Base-by-base conservation (phyloP, 2,113 vertebrate genomes). In the Chauna torquata region DNA sequence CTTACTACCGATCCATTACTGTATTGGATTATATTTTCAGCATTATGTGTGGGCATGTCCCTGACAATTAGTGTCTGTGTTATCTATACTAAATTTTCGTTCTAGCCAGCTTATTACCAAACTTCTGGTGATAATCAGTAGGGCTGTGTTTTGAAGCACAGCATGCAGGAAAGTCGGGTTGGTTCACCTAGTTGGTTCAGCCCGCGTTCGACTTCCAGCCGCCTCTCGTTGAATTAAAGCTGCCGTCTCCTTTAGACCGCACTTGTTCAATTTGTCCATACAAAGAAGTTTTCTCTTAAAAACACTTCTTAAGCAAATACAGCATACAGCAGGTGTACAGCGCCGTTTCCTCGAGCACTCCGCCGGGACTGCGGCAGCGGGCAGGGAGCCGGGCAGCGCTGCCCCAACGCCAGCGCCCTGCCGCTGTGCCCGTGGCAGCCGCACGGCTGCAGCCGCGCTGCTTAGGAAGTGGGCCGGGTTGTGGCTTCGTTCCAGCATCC, bases 371-470 rank as follows among this genome's bases (percentile, higher is more conserved):
- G 17, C 28, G 8, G 38, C 62, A 40, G 11, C 8, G 12, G 25
- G 38, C 27, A 20, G 38, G 27, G 62, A 12, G 22, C 34, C 57
- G 28, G 34, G 32, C 57, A n/a, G 19, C 30, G 34, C 57, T n/a
- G 57, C 20, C 19, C 57, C 20, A 59, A 19, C n/a, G 57, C 34
- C 57, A n/a, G 57, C 7, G 12, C 34, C 34, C 34, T 59, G n/a
- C 14, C n/a, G 58, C 58, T n/a, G n/a, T n/a, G n/a, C 16, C 55
- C 1, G 0, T 58, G 82, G 54, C 64, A 50, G 62, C 54, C 1
- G 0, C 14, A 13, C 44, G 42, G 58, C 59, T 42, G 49, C 38
- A 74, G 49, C 22, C 30, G 17, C 44, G 12, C 16, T 61, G 55
- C 34, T 58, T 45, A 50, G 27, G 27, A 76, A 32, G n/a, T 30